Conservation (phyloP, 92 coral and sea anemone genomes). For the Porites lobata region DNA sequence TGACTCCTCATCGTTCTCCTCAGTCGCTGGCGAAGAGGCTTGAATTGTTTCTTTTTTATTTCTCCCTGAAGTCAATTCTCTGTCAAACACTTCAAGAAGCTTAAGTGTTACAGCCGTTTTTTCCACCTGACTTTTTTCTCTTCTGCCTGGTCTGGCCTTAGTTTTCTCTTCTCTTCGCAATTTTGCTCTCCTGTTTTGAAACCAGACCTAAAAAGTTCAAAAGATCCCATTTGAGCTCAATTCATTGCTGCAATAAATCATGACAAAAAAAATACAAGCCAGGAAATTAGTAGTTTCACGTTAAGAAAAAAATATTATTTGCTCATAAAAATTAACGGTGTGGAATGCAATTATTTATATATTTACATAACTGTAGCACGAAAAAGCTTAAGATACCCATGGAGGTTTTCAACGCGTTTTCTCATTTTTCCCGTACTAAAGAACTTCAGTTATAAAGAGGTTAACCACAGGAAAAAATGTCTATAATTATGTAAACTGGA, state of each 20-base stretch:
- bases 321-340: not conserved
- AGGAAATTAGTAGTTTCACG: not conserved
- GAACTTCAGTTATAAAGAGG: not conserved
- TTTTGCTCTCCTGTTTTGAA: slow-evolving; percentile 96
- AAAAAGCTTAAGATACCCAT: slow-evolving; percentile 8
- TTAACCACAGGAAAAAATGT: not conserved
- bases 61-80: slow-evolving; percentile 11
- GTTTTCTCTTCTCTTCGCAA: slow-evolving; percentile 95
- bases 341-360: not conserved
- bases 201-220: slow-evolving; percentile 88
- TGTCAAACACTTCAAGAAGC: slow-evolving; percentile 51
- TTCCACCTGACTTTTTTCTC: slow-evolving; percentile 89
- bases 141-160: slow-evolving; percentile 91
- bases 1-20: slow-evolving; percentile 30
- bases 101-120: slow-evolving; percentile 57
- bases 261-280: not conserved
- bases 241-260: not conserved
- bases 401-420: slow-evolving; percentile 34
- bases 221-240: slow-evolving; percentile 21
- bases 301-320: not conserved
- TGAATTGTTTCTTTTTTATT: slow-evolving; percentile 9
- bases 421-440: not conserved
- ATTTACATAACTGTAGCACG: not conserved
- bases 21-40: slow-evolving; percentile 21
- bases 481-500: not conserved